Evolutionary conservation across 37 sponge, comb jelly and placozoan species (phyloP), one percentile per base, ranked within the genome.

Genomic region (Halichondria panicea): DNA sequence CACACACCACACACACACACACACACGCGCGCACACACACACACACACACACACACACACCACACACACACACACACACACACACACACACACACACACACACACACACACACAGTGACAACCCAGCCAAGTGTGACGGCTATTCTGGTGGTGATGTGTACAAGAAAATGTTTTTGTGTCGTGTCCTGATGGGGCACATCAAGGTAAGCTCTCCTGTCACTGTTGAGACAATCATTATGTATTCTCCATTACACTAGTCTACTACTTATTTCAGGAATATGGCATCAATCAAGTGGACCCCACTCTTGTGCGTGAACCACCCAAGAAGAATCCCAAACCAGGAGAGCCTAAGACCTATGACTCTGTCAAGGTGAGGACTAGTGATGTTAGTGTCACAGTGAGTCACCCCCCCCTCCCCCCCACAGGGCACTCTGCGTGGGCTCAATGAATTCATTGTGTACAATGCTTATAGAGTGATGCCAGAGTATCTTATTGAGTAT

Each of bases 401-500:
- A 28, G 21, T 27, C 35, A 28, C 40, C 32, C 37, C n/a, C n/a
- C n/a, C n/a, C 11, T 36, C 63, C n/a, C 32, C n/a, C 41, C 30
- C 83, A 3, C 68, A 92, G 93, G 93, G 93, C 39, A 87, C 83
- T 35, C 58, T 92, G 5, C 30, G 70, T 13, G 88, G 89, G 39
- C 54, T 48, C 15, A 74, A 83, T 38, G 93, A 92, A 50, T 87
- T 52, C 70, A 77, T 92, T 9, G 70, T 92, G 27, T 92, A 92
- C 73, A 92, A 92, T 54, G 66, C 77, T 5, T 92, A 92, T 46
- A 69, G 93, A 8, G 80, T 74, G 28, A 59, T 87, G 52, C 93
- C 93, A 0, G 84, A 86, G 66, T 92, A 92, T 62, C 60, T 87
- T 25, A 79, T 92, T 19, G 81, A 92, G 55, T 92, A 92, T n/a